Evolutionary conservation across 1,140 invertebrate species (phyloP), one percentile per base, ranked within the genome.

Genomic region (Bombus waltoni): DNA sequence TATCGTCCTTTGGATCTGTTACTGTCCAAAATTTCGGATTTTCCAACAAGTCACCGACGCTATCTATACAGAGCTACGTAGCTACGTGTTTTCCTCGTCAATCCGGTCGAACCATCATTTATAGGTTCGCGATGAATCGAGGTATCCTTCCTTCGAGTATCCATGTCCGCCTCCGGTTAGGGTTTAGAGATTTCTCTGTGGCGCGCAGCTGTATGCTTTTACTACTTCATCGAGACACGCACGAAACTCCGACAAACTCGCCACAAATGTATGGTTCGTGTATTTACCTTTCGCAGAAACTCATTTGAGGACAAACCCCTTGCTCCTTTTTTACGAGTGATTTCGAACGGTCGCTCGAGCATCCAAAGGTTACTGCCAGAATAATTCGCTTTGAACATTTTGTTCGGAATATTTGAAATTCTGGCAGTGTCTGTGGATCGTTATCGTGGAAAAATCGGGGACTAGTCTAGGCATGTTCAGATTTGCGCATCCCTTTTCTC

Each of bases 391-490:
- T 32, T 32, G 59, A n/a, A 77, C 15, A 59, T n/a, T 38, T 77
- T 4, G 28, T 25, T 3, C 18, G 13, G 57, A 57, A 76, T 28
- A 38, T 28, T 38, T n/a, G 22, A 38, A 18, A 25, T 35, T 5
- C 35, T 25, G 25, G 6, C 25, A 28, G 42, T n/a, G 15, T 32
- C 8, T 6, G 25, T 8, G 32, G n/a, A 32, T 73, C 15, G 71
- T 73, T 72, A 72, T 72, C 13, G 8, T 11, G 70, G 68, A 59
- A 83, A 83, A 75, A 76, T 80, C 53, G 65, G n/a, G 40, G 25
- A 59, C 42, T 40, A 80, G 15, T 9, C 25, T 42, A 72, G 18
- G 25, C 28, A 32, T 28, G 68, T 44, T 65, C 62, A 9, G 28
- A 47, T 80, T 81, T 40, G 65, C 62, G 59, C 57, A 53, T 57